A percentile compares a stretch with the other conserved stretches of the same genome.
Conservation (phyloP, 2,113 vertebrate species). For the Elaphurus davidianus region DNA sequence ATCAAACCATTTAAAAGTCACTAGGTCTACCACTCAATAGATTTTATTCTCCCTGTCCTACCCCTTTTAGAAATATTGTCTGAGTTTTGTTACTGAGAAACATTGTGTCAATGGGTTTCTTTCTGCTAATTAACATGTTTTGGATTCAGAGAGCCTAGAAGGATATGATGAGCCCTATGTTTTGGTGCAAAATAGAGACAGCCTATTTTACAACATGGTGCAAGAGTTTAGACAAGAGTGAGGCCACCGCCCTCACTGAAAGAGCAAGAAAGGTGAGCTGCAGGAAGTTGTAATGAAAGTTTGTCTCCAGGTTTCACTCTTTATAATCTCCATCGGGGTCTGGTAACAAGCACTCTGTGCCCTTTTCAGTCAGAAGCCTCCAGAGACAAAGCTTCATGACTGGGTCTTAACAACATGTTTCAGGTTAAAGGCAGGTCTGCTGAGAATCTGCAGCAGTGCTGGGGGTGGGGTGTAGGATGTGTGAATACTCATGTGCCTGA, state of each 20-base stretch:
- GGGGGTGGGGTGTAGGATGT: too few species aligned
- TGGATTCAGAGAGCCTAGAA: constrained; percentile 90
- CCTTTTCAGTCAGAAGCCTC: constrained; percentile 64
- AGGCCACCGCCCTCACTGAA: constrained; percentile 85
- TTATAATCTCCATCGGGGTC: constrained; percentile 61
- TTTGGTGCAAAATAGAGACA: constrained; percentile 89
- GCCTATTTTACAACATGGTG: constrained; percentile 94
- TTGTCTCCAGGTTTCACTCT: constrained; percentile 57
- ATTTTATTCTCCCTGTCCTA: not conserved
- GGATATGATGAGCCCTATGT: constrained; percentile 90
- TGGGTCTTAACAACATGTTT: constrained; percentile 34
- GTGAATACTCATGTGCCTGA: not conserved
- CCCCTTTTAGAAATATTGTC: constrained; percentile 62
- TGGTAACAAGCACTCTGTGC: constrained; percentile 59
- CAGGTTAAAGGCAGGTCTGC: constrained; percentile 56
- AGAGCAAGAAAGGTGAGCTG: constrained; percentile 88
- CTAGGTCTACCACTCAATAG: constrained; percentile 51
- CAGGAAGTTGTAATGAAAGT: constrained; percentile 71
- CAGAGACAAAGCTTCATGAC: constrained; percentile 59
- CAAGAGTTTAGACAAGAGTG: constrained; percentile 93
- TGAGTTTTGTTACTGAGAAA: constrained; percentile 49
- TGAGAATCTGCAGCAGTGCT: not conserved
- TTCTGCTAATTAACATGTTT: constrained; percentile 87
- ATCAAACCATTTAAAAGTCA: constrained; percentile 53
- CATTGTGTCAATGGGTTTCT: constrained; percentile 69